phyloP scores from a whole-genome alignment of 2,888 invertebrate genomes.

The Aphelenchoides bicaudatus region DNA sequence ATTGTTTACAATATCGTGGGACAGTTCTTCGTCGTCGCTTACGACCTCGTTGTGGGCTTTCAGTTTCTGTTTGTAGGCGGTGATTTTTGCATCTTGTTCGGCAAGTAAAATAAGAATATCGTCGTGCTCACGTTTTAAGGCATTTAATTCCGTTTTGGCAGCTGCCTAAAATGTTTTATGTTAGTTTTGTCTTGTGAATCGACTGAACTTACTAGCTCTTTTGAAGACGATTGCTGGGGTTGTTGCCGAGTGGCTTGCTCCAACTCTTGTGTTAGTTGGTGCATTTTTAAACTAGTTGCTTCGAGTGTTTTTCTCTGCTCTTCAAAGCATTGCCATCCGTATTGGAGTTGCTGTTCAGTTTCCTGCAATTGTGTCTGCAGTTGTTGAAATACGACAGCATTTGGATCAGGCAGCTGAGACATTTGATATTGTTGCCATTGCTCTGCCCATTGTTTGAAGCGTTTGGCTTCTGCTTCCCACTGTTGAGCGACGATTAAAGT shows the following conservation, averaged over 20 bases:
- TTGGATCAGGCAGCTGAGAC: conserved; percentile 46
- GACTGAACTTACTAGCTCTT: conserved; percentile 16
- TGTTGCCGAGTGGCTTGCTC: conserved; percentile 26
- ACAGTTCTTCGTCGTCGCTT: conserved; percentile 53
- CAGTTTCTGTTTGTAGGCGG: conserved; percentile 40
- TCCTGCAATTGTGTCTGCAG: conserved; percentile 45
- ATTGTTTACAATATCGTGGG: no score
- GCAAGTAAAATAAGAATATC: conserved; percentile 82
- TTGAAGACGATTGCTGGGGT: conserved; percentile 7
- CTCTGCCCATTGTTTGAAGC: conserved; percentile 51
- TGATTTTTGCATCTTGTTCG: conserved; percentile 77
- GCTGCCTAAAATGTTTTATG: conserved; percentile 10
- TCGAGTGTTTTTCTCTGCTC: conserved; percentile 55
- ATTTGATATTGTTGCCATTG: conserved; percentile 59
- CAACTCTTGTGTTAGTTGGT: conserved; percentile 20
- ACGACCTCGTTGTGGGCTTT: conserved; percentile 42
- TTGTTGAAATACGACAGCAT: conserved; percentile 43
- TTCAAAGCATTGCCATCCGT: conserved; percentile 58
- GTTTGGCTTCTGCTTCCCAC: conserved; percentile 54
- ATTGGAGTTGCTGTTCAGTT: conserved; percentile 52
- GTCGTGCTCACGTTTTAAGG: conserved; percentile 81
- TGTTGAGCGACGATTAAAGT: conserved; percentile 38
- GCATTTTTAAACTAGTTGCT: no score
- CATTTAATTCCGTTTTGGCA: conserved; percentile 31
- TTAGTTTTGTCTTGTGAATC: background rate